A percentile compares a stretch with the other conserved stretches of the same genome.
Conservation (phyloP, 2,797 vertebrate genomes). For the Gobio occitaniae region DNA sequence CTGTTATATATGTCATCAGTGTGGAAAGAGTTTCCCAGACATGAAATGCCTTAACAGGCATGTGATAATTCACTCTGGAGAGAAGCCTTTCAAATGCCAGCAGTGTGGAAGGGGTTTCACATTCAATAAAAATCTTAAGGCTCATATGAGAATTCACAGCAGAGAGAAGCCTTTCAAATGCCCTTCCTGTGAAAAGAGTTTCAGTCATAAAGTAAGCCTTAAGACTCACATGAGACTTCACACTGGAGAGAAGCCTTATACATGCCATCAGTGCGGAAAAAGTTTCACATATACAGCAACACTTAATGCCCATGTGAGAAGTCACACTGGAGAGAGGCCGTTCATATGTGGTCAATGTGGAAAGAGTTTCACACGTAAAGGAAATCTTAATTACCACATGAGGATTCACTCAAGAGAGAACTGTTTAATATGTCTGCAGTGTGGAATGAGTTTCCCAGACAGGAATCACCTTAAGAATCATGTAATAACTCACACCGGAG, state of each 20-base stretch:
- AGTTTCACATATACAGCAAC: neutral
- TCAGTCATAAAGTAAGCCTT: constrained; percentile 21
- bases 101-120: constrained; percentile 20
- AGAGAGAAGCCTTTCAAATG: constrained; percentile 13
- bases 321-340: constrained; percentile 9
- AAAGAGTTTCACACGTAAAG: constrained; percentile 14
- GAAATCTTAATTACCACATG: constrained; percentile 5
- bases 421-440: neutral
- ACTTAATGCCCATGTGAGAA: constrained; percentile 7
- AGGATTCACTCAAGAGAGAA: constrained; percentile 13
- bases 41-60: neutral
- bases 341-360: neutral
- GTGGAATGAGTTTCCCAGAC: neutral
- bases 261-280: neutral
- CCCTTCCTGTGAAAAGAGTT: constrained; percentile 7
- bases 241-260: constrained; percentile 20
- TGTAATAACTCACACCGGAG: neutral
- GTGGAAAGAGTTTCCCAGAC: constrained; percentile 13
- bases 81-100: constrained; percentile 5
- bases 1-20: constrained; percentile 7
- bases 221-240: constrained; percentile 9
- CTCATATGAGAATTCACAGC: constrained; percentile 25
- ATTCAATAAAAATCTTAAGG: neutral
- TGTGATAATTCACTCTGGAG: neutral
- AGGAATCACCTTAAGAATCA: neutral